Percentiles rank a stretch among this genome's conserved stretches.
phyloP scores from a whole-genome alignment of 1,140 invertebrate genomes.

The Elymnias hypermnestra region DNA sequence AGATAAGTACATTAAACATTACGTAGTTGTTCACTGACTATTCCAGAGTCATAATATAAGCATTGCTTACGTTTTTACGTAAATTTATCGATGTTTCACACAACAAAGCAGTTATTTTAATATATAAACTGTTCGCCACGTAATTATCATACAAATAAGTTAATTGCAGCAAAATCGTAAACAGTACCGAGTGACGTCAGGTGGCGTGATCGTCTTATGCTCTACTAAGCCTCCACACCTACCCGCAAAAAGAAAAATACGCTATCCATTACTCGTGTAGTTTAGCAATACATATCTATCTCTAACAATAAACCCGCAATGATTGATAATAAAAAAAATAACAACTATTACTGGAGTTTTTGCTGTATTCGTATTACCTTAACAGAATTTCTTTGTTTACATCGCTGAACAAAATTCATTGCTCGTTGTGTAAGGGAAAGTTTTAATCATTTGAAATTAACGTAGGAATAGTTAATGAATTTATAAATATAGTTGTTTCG shows the following conservation, averaged over 20 bases:
- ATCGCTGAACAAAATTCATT: too few relatives aligned
- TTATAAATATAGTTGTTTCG: background rate
- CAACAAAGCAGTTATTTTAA: too few relatives aligned
- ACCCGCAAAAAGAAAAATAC: background rate
- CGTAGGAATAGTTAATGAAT: slow-evolving; percentile 6
- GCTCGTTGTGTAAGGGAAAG: too few relatives aligned
- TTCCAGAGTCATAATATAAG: too few relatives aligned
- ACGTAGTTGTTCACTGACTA: too few relatives aligned
- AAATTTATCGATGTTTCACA: too few relatives aligned
- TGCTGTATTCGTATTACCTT: too few relatives aligned
- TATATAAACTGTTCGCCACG: too few relatives aligned
- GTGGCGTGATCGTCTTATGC: slow-evolving; percentile 15
- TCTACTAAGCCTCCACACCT: slow-evolving; percentile 1
- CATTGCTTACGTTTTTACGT: too few relatives aligned
- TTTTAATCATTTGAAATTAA: too few relatives aligned
- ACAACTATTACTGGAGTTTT: slow-evolving; percentile 5
- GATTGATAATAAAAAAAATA: background rate
- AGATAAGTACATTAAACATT: too few relatives aligned
- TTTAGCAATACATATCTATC: background rate
- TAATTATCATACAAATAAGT: slow-evolving; percentile 8
- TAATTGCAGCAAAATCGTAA: slow-evolving; percentile 4
- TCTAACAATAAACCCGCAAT: background rate
- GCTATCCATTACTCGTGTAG: slow-evolving; percentile 5
- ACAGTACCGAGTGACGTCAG: slow-evolving; percentile 10
- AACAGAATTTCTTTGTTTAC: too few relatives aligned